Percentiles rank a stretch among this genome's conserved stretches.
These are phyloP conservation scores for Pteronura brasiliensis DNA, from an alignment of 2,113 vertebrate genomes.

Conservation along the genomic window DNA sequence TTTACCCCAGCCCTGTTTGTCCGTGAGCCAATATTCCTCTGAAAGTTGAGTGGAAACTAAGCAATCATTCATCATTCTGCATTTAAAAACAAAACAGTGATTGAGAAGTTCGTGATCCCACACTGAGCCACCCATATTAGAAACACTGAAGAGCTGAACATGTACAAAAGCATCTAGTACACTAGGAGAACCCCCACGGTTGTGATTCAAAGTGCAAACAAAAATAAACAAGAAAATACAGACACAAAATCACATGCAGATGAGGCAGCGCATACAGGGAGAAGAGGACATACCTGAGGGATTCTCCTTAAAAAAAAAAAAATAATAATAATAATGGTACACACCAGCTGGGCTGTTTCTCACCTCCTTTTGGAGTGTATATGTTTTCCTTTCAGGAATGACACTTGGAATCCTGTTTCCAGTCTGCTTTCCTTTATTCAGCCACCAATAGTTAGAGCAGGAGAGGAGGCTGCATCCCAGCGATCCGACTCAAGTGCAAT, in stretches of 20 bases:
- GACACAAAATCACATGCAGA: constrained; percentile 48
- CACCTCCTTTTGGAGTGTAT: constrained; percentile 56
- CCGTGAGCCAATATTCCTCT: background rate
- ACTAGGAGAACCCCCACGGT: constrained; percentile 11
- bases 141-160: constrained; percentile 50
- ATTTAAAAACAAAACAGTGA: constrained; percentile 57
- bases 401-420: constrained; percentile 66
- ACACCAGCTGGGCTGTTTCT: constrained; percentile 76
- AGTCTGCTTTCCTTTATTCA: constrained; percentile 71
- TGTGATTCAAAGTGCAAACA: constrained; percentile 67
- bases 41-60: constrained; percentile 66
- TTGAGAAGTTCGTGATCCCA: constrained; percentile 45
- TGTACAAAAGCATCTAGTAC: constrained; percentile 59
- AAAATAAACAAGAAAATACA: constrained; percentile 55
- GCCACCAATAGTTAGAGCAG: constrained; percentile 69
- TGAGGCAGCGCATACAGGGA: constrained; percentile 25
- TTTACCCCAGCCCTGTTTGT: background rate
- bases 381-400: constrained; percentile 63
- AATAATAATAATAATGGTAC: constrained; percentile 79
- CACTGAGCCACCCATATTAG: constrained; percentile 17
- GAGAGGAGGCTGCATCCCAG: constrained; percentile 77
- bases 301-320: constrained; percentile 80
- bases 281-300: constrained; percentile 84
- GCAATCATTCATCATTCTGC: constrained; percentile 26
- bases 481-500: constrained; percentile 79